Evolutionary conservation across 2,797 vertebrate genomes (phyloP).

Genomic region (Poeciliopsis infans): DNA sequence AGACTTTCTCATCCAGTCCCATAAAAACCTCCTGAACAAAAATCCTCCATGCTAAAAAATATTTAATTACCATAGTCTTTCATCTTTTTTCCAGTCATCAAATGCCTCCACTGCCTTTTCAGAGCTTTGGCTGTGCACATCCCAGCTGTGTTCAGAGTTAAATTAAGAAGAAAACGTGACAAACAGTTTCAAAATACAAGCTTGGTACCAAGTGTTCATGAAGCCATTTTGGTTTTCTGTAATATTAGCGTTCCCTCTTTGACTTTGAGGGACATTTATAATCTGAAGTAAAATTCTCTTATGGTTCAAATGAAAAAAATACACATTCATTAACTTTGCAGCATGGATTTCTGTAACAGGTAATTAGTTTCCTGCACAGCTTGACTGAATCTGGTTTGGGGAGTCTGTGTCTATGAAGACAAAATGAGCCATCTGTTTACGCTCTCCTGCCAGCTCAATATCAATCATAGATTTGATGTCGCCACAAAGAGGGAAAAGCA

Average conservation of each 20-base stretch:
- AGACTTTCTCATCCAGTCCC: not conserved
- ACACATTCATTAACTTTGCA: slow-evolving; percentile 7
- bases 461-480: slow-evolving; percentile 83
- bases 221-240: not conserved
- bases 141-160: slow-evolving; percentile 50
- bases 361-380: slow-evolving; percentile 38
- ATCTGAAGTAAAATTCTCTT: not conserved
- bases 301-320: not conserved
- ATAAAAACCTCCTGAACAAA: not conserved
- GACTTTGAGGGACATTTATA: slow-evolving; percentile 4
- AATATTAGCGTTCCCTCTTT: not conserved
- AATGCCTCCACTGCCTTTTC: slow-evolving; percentile 84
- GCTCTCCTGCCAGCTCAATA: slow-evolving; percentile 86
- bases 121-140: slow-evolving; percentile 79
- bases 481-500: slow-evolving; percentile 71
- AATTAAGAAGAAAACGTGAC: slow-evolving; percentile 65
- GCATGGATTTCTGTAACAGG: not conserved
- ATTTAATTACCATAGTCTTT: not conserved
- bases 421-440: slow-evolving; percentile 69
- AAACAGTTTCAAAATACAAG: slow-evolving; percentile 19
- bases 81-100: slow-evolving; percentile 51
- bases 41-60: not conserved
- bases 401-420: slow-evolving; percentile 26
- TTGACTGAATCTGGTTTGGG: slow-evolving; percentile 19
- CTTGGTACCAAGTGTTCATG: not conserved